Evolutionary conservation across 1,140 invertebrate genomes (phyloP).

Genomic region (Mizuhopecten yessoensis): DNA sequence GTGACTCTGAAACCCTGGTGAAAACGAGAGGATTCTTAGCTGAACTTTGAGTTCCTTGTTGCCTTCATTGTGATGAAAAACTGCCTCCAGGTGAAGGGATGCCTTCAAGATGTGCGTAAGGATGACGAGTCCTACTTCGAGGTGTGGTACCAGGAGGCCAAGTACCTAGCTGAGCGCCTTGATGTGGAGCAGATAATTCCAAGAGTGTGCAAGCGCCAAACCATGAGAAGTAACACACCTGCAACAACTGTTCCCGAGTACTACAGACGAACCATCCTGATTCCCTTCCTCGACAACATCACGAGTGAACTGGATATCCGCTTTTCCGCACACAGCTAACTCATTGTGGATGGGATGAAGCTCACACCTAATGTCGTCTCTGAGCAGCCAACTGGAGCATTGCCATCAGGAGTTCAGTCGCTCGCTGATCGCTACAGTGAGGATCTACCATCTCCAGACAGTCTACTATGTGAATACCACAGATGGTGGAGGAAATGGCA

Average conservation of each 20-base stretch:
- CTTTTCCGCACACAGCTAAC: background rate
- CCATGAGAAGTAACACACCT: conserved; percentile 37
- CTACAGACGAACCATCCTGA: conserved; percentile 35
- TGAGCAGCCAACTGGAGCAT: background rate
- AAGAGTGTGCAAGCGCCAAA: conserved; percentile 29
- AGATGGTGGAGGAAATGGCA: too few species aligned
- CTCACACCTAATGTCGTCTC: background rate
- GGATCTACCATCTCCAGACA: background rate
- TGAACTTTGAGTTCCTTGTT: conserved; percentile 37
- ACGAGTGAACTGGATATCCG: background rate
- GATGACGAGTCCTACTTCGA: conserved; percentile 6
- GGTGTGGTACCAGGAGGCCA: conserved; percentile 33
- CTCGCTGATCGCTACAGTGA: conserved; percentile 43
- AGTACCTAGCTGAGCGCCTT: conserved; percentile 22
- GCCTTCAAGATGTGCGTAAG: conserved; percentile 44
- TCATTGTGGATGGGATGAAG: background rate
- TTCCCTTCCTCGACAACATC: conserved; percentile 37
- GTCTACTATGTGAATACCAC: too few species aligned
- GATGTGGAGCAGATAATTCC: conserved; percentile 46
- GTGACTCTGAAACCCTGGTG: conserved; percentile 33
- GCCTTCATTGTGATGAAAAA: conserved; percentile 45
- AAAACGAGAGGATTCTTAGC: conserved; percentile 46
- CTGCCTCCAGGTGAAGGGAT: background rate
- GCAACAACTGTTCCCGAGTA: background rate
- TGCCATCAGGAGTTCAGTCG: background rate